Conservation (phyloP, 2,797 vertebrate genomes). For the Cossypha polioptera region DNA sequence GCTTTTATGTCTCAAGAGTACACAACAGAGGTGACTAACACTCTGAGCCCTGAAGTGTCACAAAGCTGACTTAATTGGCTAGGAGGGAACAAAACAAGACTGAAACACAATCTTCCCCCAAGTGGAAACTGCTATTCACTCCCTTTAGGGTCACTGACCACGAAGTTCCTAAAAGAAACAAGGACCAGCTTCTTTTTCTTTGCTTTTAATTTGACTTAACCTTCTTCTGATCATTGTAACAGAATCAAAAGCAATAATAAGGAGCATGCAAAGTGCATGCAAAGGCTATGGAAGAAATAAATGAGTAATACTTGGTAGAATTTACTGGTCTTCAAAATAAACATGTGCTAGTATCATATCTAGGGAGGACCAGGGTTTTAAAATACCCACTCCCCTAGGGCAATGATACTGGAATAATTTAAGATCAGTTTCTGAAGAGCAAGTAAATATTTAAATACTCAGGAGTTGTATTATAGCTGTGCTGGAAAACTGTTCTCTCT, state of each 20-base stretch:
- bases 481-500: slow-evolving; percentile 28
- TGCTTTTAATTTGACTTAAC: slow-evolving; percentile 6
- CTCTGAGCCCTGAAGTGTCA: not conserved
- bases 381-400: not conserved
- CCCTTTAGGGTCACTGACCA: slow-evolving; percentile 38
- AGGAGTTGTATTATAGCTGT: not conserved
- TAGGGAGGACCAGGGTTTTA: not conserved
- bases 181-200: not conserved
- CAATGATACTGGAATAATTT: slow-evolving; percentile 2
- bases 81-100: slow-evolving; percentile 47
- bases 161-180: not conserved
- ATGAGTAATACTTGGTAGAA: not conserved
- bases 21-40: slow-evolving; percentile 45
- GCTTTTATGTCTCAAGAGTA: not conserved
- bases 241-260: not conserved
- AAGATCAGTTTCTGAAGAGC: slow-evolving; percentile 23
- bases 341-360: not conserved
- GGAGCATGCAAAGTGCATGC: not conserved
- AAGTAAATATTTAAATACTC: slow-evolving; percentile 60
- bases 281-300: not conserved
- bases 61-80: slow-evolving; percentile 35
- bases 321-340: not conserved
- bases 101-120: slow-evolving; percentile 36
- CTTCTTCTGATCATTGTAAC: not conserved
- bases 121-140: slow-evolving; percentile 44